phyloP scores from a whole-genome alignment of 1,140 invertebrate species.

The Bactericera cockerelli region DNA sequence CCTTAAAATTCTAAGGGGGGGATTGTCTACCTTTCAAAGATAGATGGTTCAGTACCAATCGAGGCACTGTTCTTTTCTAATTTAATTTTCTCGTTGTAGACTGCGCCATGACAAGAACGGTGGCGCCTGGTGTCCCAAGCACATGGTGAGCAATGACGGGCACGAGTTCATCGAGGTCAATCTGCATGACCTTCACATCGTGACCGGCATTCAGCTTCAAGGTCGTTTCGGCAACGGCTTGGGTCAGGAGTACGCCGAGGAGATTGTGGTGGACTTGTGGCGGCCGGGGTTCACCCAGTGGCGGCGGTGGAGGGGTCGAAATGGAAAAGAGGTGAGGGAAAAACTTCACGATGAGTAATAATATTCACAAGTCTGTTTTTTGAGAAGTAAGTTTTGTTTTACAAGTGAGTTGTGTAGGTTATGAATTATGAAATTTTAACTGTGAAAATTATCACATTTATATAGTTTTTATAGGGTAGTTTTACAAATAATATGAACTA shows the following conservation, averaged over 20 bases:
- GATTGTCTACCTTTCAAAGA: too few species aligned
- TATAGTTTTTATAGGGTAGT: too few species aligned
- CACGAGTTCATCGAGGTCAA: conserved; percentile 83
- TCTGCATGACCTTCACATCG: conserved; percentile 53
- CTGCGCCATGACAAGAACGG: conserved; percentile 72
- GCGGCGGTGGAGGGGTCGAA: conserved; percentile 24
- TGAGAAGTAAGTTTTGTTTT: too few species aligned
- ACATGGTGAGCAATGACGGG: conserved; percentile 66
- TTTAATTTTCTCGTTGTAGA: too few species aligned
- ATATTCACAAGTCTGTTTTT: too few species aligned
- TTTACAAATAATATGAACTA: too few species aligned
- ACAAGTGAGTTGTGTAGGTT: too few species aligned
- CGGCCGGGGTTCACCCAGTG: conserved; percentile 45
- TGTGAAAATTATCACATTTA: too few species aligned
- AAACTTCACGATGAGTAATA: neutral
- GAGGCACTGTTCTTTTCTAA: neutral
- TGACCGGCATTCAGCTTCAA: conserved; percentile 73
- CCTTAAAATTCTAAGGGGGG: too few species aligned
- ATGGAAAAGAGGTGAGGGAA: conserved; percentile 24
- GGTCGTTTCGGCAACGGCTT: conserved; percentile 86
- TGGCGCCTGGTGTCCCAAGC: conserved; percentile 87
- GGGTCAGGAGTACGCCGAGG: conserved; percentile 79
- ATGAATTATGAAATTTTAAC: too few species aligned
- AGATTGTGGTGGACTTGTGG: conserved; percentile 85
- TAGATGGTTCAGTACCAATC: too few species aligned